These are phyloP conservation scores for Helicoverpa armigera DNA, from an alignment of 1,140 invertebrate species.

Conservation along the genomic window DNA sequence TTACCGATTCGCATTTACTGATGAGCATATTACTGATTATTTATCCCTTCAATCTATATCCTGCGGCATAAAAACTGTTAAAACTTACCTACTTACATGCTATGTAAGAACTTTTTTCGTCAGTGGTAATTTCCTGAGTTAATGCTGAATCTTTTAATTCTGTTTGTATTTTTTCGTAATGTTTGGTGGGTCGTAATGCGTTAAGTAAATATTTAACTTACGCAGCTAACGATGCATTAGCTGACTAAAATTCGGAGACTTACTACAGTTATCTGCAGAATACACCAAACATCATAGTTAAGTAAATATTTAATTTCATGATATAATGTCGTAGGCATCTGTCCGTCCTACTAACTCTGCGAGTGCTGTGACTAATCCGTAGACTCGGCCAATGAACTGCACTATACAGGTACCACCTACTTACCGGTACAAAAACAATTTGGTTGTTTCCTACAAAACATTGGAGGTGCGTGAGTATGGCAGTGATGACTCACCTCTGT, in stretches of 20 bases:
- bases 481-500: constrained; percentile 78
- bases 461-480: not conserved
- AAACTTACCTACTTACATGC: not conserved
- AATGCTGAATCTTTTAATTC: not conserved
- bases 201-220: not conserved
- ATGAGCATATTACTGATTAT: not conserved
- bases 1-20: constrained; percentile 31
- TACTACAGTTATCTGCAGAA: constrained; percentile 10
- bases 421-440: constrained; percentile 32
- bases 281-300: constrained; percentile 4
- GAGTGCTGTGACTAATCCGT: constrained; percentile 48
- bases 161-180: not conserved
- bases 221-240: not conserved
- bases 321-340: constrained; percentile 39
- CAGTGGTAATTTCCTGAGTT: no score
- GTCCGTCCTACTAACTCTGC: constrained; percentile 42
- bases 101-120: no score
- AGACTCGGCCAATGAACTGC: constrained; percentile 39
- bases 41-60: constrained; percentile 14
- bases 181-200: no score
- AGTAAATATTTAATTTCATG: constrained; percentile 47
- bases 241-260: not conserved
- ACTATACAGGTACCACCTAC: not conserved
- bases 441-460: not conserved
- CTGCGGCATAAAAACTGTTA: not conserved